Evolutionary conservation across 2,888 invertebrate genomes (phyloP).

Genomic region (Ectobius pallidus): DNA sequence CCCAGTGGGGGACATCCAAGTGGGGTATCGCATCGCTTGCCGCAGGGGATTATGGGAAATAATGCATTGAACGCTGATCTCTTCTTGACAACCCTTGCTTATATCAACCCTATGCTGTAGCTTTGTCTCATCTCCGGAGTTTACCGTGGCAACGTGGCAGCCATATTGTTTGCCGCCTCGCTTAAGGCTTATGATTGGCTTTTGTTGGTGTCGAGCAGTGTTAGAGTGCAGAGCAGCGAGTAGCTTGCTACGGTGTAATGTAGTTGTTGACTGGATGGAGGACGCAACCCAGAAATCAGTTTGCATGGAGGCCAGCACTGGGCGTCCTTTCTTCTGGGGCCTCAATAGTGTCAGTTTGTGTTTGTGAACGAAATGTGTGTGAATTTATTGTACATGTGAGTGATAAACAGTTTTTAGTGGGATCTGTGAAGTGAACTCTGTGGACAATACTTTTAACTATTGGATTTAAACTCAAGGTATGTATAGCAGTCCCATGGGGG

Average conservation of each 20-base stretch:
- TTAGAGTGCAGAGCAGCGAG: conserved; percentile 25
- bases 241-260: conserved; percentile 16
- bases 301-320: conserved; percentile 21
- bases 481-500: not conserved
- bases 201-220: conserved; percentile 35
- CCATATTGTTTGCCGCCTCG: conserved; percentile 36
- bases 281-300: conserved; percentile 25
- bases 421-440: conserved; percentile 1
- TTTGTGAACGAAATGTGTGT: conserved; percentile 13
- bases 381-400: not conserved
- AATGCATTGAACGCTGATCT: conserved; percentile 36
- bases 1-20: conserved; percentile 29
- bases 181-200: conserved; percentile 39
- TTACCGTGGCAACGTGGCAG: conserved; percentile 41
- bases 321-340: conserved; percentile 16
- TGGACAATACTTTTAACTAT: not conserved
- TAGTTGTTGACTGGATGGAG: conserved; percentile 27
- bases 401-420: not conserved
- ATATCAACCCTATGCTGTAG: conserved; percentile 32
- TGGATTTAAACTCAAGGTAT: conserved; percentile 17
- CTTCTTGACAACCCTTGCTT: conserved; percentile 41
- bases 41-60: conserved; percentile 41
- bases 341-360: not conserved
- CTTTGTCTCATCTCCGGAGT: conserved; percentile 32
- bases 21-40: conserved; percentile 22